phyloP scores from a whole-genome alignment of 2,797 vertebrate genomes.

The Trichosurus vulpecula region DNA sequence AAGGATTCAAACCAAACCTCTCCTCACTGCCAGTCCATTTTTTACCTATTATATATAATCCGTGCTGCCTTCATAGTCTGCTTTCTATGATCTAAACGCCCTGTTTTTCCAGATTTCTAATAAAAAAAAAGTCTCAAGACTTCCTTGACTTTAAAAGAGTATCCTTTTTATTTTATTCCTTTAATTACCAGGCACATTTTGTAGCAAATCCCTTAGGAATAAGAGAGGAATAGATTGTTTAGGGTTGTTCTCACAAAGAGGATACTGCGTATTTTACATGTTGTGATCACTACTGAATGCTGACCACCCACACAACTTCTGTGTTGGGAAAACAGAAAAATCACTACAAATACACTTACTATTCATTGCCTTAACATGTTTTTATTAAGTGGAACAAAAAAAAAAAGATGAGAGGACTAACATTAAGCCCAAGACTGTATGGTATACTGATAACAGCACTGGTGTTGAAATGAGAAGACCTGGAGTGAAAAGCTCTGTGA shows the following conservation, averaged over 20 bases:
- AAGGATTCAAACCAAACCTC: background rate
- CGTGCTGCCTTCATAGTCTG: background rate
- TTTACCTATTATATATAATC: background rate
- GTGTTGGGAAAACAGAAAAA: background rate
- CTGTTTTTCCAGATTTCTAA: background rate
- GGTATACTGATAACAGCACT: background rate
- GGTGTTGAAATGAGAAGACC: background rate
- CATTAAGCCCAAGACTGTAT: background rate
- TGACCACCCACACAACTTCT: background rate
- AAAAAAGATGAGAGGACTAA: background rate
- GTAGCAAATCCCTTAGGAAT: background rate
- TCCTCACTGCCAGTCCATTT: background rate
- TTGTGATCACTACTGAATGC: background rate
- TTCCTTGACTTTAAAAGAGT: background rate
- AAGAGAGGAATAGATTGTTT: background rate
- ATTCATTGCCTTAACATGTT: conserved; percentile 22
- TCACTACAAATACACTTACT: background rate
- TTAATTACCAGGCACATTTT: background rate
- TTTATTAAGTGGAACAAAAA: background rate
- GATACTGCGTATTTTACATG: background rate
- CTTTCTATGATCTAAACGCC: background rate
- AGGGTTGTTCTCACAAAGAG: background rate
- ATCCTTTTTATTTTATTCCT: background rate
- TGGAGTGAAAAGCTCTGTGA: conserved; percentile 2
- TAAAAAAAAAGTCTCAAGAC: background rate